These are phyloP conservation scores for Chromoteleia sp. DNA, from an alignment of 2,888 invertebrate species.

Conservation along the genomic window DNA sequence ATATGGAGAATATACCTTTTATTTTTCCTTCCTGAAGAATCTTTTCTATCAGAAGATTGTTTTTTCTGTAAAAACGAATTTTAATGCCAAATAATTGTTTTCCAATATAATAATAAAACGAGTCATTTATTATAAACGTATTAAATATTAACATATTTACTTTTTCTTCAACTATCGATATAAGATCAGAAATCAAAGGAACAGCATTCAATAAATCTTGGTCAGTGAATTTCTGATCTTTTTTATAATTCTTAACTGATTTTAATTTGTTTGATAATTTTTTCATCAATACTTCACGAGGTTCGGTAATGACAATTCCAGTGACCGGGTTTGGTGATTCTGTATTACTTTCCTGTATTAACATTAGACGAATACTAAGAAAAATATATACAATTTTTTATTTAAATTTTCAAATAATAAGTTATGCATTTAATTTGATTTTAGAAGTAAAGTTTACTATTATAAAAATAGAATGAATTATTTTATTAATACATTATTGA, in stretches of 20 bases:
- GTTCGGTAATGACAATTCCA: slow-evolving; percentile 39
- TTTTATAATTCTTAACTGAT: slow-evolving; percentile 30
- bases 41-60: background rate
- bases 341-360: slow-evolving; percentile 72
- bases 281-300: slow-evolving; percentile 25
- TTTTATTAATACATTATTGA: too few species aligned
- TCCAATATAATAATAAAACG: background rate
- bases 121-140: background rate
- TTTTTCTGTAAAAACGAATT: slow-evolving; percentile 30
- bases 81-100: background rate
- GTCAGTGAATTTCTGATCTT: slow-evolving; percentile 70
- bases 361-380: background rate
- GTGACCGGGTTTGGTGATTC: slow-evolving; percentile 68
- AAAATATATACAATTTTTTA: too few species aligned
- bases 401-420: too few species aligned
- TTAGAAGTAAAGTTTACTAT: too few species aligned
- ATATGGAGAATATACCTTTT: slow-evolving; percentile 14
- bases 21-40: background rate
- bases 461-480: too few species aligned
- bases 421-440: too few species aligned
- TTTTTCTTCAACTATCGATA: slow-evolving; percentile 76
- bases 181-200: slow-evolving; percentile 79
- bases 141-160: slow-evolving; percentile 62
- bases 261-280: slow-evolving; percentile 38
- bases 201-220: slow-evolving; percentile 77